Evolutionary conservation across 2,888 invertebrate genomes (phyloP), one percentile per base, ranked within the genome.

Genomic region (Diarsia brunnea): DNA sequence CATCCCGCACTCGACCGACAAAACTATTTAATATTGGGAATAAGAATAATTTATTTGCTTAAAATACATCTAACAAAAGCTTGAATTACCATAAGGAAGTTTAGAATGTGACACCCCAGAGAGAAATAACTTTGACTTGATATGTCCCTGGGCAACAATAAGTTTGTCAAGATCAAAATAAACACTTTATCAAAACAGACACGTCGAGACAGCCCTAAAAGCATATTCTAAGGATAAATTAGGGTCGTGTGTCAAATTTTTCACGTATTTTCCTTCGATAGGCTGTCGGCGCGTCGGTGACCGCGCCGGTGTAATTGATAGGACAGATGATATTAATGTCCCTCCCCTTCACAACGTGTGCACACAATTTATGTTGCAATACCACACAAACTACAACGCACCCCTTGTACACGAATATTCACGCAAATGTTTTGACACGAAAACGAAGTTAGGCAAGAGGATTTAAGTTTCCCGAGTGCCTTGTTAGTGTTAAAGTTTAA

Each of bases 301-400:
- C 94, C 95, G 91, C 92, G 90, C 87, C 88, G 85, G 79, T 89
- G 91, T 95, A 95, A 95, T 95, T 95, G 95, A 95, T 95, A 94
- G 95, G 94, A 93, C 94, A 93, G 92, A 92, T 92, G 93, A 94
- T 95, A 95, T 95, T 95, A 95, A 95, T 94, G 93, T 91, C 91
- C 90, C 88, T 78, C 91, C 91, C 91, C 87, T 84, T 84, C 84
- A 88, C 92, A 93, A 91, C 92, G 93, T 91, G 94, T 94, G 94
- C 89, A 88, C 92, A 89, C 92, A 94, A 95, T 95, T 95, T 95
- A 95, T 95, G 92, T 92, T 90, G 91, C 92, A 92, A 94, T 93
- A 93, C 92, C 90, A 87, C 91, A 90, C 82, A 67, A 88, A 85
- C 79, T 84, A 82, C 81, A 75, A 75, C 82, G 76, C 81, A 79